Evolutionary conservation across 2,797 vertebrate genomes (phyloP), one percentile per base, ranked within the genome.

Genomic region (Hypotaenidia okinawae): DNA sequence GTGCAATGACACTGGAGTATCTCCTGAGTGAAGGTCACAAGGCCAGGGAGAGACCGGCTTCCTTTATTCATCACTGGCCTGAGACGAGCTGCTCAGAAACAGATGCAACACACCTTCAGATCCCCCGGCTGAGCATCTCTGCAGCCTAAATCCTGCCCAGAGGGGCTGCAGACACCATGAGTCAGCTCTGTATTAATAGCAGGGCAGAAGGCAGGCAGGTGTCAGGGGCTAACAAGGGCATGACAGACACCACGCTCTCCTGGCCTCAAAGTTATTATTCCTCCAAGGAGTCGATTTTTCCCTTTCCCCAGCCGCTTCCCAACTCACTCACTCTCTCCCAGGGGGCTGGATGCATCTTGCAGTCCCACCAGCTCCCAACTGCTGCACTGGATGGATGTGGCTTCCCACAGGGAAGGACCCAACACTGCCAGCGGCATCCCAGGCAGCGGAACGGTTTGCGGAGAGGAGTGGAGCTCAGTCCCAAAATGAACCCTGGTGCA

Each of bases 181-280:
- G 76, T 86, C 84, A 86, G 73, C 74, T 82, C 80, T 27, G 18
- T 69, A 72, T 73, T 84, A 77, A 90, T 58, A 95, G 87, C n/a
- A 69, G 54, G 79, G 45, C 75, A 84, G 69, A 80, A 93, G 66
- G 16, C 75, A 75, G 78, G 63, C 58, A 91, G 94, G 76, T 80
- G 47, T 39, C 54, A 39, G 69, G 59, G 51, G 54, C 76, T 85
- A 84, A 83, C 41, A 37, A 66, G 62, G 68, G 64, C 69, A 81
- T 2, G 1, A n/a, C 30, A 89, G 51, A 37, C 62, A 77, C 52
- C 5, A 2, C 0, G 0, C 10, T 83, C 7, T 73, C 39, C 54
- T 47, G 23, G 24, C n/a, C 68, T 39, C 45, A 84, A 54, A 67
- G 39, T 39, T 62, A 11, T 43, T 66, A 64, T 47, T 87, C 89